Base-by-base conservation (phyloP, 2,888 invertebrate genomes). In the Celastrina argiolus region DNA sequence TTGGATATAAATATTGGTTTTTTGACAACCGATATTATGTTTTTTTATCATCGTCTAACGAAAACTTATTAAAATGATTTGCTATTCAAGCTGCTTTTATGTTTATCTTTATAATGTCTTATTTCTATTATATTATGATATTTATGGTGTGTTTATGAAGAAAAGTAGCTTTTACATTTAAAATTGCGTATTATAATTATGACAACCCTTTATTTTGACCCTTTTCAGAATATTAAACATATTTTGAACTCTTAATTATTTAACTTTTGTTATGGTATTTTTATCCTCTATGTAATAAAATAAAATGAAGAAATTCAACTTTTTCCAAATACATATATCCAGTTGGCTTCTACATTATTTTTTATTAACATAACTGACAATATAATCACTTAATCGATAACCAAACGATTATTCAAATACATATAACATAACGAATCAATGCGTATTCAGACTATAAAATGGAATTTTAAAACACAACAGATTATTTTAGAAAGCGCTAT, bases 401-500 rank as follows among this genome's bases (percentile, higher is more conserved):
- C 61, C 34, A 61, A 22, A 2, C 61, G 22, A 61, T 36, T 61
- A 18, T 59, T 61, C 22, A 16, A 59, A 12, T 39, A 16, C 36
- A 12, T 39, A 61, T 12, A 28, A 34, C 36, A 39, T 61, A 36
- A 61, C 39, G 61, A 61, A 61, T 61, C 18, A 58, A 61, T 39
- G 2, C 7, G 22, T 61, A 22, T 36, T 6, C 31, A 1, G 6
- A 22, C 22, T 39, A 39, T 39, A 58, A 58, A 7, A 58, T 31
- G 8, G 63, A 42, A 42, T 63, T 41, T 39, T 66, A 65, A 51
- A 66, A 34, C 26, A 59, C 64, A 64, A 66, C 56, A 64, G 51
- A 64, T 66, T 68, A 61, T 61, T 69, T 69, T 69, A 71, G 71
- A 71, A 71, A 71, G 71, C 56, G 51, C 39, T 67, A 65, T 63